Conservation (phyloP, 1,140 invertebrate genomes). For the Lordiphosa clarofinis region DNA sequence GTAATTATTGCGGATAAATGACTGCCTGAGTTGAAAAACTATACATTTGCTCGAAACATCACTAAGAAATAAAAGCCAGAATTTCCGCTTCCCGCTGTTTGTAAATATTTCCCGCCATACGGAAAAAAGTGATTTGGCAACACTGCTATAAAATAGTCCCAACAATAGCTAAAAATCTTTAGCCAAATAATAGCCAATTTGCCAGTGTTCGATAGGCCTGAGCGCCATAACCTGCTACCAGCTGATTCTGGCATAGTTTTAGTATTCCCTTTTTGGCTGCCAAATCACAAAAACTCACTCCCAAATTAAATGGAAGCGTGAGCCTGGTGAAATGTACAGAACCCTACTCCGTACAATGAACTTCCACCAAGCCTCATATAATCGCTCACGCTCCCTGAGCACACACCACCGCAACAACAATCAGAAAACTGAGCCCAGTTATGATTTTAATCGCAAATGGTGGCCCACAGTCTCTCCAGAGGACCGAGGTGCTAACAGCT, state of each 20-base stretch:
- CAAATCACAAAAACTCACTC: background rate
- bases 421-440: slow-evolving; percentile 23
- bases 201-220: too few species aligned
- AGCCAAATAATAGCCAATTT: background rate
- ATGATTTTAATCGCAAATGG: slow-evolving; percentile 42
- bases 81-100: too few species aligned
- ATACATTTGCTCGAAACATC: too few species aligned
- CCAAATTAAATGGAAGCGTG: slow-evolving; percentile 1
- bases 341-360: slow-evolving; percentile 17
- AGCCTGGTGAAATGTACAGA: slow-evolving; percentile 41
- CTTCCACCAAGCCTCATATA: slow-evolving; percentile 12
- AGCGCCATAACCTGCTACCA: background rate
- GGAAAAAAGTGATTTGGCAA: too few species aligned
- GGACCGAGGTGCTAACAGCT: background rate
- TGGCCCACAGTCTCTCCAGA: slow-evolving; percentile 2
- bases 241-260: background rate
- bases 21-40: too few species aligned
- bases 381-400: background rate
- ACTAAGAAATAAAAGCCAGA: too few species aligned
- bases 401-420: slow-evolving; percentile 2
- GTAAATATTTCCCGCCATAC: too few species aligned
- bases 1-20: too few species aligned
- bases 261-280: background rate
- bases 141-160: too few species aligned
- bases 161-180: too few species aligned